Evolutionary conservation across 2,113 vertebrate species (phyloP), one percentile per base, ranked within the genome.

Genomic region (Podarcis muralis): DNA sequence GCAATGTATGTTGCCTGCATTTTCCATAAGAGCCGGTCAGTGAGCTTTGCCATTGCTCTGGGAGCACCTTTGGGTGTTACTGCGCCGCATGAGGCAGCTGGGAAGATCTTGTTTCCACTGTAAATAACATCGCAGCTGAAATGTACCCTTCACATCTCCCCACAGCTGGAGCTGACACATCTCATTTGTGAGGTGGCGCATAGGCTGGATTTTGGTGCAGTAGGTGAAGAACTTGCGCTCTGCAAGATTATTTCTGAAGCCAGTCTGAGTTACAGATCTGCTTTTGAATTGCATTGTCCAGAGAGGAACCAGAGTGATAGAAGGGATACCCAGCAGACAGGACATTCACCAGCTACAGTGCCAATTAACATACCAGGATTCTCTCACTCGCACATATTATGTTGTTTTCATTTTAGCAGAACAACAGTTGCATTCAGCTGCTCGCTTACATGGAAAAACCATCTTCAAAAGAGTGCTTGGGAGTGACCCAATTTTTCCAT

Each of bases 381-480:
- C 90, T 88, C 91, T 96, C 0, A 0, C 89, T 92, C 1, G 0
- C 91, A 95, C 89, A 95, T 94, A 94, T 93, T 93, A 81, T 43
- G 85, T 92, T 95, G 93, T 94, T 95, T 94, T 92, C 84, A 90
- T 95, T 66, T 84, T 88, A 95, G 90, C 90, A 81, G 43, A 94
- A 92, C 0, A 37, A 92, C 92, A 93, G 89, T 95, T 93, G 91
- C 90, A 65, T 92, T 95, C 95, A 95, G 93, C 94, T 95, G 94
- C 92, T 95, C 87, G 65, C 92, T 95, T 95, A 91, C 88, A 90
- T 89, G 93, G 92, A 93, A 95, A 95, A 94, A 92, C 82, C 37
- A 84, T 94, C 93, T 93, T 96, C 93, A 95, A 90, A 94, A 94
- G 93, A 89, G 87, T 89, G 90, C 85, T 95, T 94, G 91, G 94